Evolutionary conservation across 2,797 vertebrate genomes (phyloP).

Genomic region (Eurystomus glaucurus): DNA sequence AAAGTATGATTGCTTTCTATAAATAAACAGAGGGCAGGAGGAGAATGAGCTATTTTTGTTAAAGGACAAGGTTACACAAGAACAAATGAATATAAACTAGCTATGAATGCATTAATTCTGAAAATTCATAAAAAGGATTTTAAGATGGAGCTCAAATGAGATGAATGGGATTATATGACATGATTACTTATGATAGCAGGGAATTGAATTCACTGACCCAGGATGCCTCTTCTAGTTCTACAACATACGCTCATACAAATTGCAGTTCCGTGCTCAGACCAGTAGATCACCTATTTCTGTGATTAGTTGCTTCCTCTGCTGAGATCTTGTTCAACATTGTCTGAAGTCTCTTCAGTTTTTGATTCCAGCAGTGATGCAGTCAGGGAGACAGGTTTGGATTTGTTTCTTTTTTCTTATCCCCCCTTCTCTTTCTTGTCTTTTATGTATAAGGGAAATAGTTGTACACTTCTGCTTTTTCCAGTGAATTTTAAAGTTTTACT

Average conservation of each 20-base stretch:
- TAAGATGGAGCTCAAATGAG: slow-evolving; percentile 59
- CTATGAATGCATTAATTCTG: slow-evolving; percentile 46
- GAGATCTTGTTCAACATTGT: background rate
- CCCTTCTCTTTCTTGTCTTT: rapidly evolving
- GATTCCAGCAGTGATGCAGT: background rate
- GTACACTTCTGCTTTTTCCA: background rate
- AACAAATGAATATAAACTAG: slow-evolving; percentile 66
- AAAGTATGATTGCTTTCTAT: slow-evolving; percentile 60
- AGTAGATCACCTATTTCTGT: slow-evolving; percentile 6
- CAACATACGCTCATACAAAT: slow-evolving; percentile 35
- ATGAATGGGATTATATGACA: slow-evolving; percentile 71
- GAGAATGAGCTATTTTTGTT: slow-evolving; percentile 56
- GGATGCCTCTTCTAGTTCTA: slow-evolving; percentile 44
- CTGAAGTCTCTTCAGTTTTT: background rate
- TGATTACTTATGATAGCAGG: slow-evolving; percentile 70
- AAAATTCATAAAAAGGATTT: slow-evolving; percentile 69
- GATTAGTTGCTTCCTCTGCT: background rate
- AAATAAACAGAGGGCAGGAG: slow-evolving; percentile 14
- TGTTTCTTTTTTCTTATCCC: background rate
- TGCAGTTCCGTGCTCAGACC: background rate
- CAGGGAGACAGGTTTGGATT: background rate
- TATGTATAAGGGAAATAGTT: background rate
- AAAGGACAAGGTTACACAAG: slow-evolving; percentile 63
- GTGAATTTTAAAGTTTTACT: background rate
- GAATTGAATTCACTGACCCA: slow-evolving; percentile 72